Conservation (phyloP, 2,888 invertebrate species). For the Panzeria rudis region DNA sequence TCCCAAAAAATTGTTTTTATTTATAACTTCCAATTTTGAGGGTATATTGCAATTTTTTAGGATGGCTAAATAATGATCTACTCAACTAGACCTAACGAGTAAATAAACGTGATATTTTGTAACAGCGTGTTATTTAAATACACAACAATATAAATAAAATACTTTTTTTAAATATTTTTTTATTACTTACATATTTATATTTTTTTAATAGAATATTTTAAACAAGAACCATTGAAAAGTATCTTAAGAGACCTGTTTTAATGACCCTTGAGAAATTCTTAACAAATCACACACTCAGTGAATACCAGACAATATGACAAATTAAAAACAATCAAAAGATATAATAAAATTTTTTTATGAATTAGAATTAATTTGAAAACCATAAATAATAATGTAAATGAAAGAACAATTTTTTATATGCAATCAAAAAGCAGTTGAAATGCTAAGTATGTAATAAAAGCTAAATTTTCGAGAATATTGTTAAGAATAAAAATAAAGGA, state of each 20-base stretch:
- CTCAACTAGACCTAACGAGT: no score
- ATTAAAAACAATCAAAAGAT: slow-evolving; percentile 14
- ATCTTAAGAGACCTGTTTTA: slow-evolving; percentile 41
- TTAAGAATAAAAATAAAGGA: no score
- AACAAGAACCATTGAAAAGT: slow-evolving; percentile 13
- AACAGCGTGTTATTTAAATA: no score
- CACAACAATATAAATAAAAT: neutral
- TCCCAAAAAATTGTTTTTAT: no score
- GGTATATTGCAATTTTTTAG: no score
- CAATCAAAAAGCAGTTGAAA: neutral
- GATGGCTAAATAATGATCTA: no score
- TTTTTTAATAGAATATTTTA: neutral
- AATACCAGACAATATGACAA: slow-evolving; percentile 4
- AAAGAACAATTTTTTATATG: no score
- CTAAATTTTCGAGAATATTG: no score
- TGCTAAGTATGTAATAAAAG: neutral
- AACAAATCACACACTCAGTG: slow-evolving; percentile 20
- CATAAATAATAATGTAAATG: slow-evolving; percentile 9
- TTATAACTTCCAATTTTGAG: no score
- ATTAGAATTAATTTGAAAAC: slow-evolving; percentile 8
- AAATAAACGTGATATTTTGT: no score
- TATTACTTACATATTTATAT: neutral
- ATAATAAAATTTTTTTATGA: slow-evolving; percentile 14
- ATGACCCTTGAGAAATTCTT: slow-evolving; percentile 53
- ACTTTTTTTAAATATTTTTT: neutral